These are phyloP conservation scores for Lepisosteus osseus DNA, from an alignment of 2,113 vertebrate species.

Conservation along the genomic window DNA sequence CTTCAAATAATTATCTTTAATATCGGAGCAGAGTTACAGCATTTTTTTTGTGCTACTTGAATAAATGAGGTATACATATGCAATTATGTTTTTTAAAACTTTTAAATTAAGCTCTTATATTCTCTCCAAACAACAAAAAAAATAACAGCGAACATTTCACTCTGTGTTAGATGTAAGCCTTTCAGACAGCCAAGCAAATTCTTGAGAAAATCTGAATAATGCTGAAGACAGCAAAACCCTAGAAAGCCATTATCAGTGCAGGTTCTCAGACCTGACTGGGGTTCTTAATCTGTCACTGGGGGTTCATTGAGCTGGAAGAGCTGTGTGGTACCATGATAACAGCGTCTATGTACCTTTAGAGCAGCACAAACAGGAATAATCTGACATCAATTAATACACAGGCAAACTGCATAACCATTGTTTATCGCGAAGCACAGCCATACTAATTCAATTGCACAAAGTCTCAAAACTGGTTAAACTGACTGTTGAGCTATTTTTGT, in stretches of 20 bases:
- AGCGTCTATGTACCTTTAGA: constrained; percentile 2
- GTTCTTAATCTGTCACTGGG: constrained; percentile 1
- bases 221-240: neutral
- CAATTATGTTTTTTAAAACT: too few relatives aligned
- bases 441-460: neutral
- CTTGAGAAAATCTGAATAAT: neutral
- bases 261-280: neutral
- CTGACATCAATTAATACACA: neutral
- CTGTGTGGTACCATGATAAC: neutral
- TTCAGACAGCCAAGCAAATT: too few relatives aligned
- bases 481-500: neutral
- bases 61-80: too few relatives aligned
- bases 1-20: too few relatives aligned
- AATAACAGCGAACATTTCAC: too few relatives aligned
- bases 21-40: too few relatives aligned
- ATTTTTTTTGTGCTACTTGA: too few relatives aligned
- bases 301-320: constrained; percentile 1
- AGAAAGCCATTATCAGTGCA: neutral
- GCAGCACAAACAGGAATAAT: neutral
- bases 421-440: neutral
- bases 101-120: too few relatives aligned
- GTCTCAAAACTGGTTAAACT: constrained; percentile 1
- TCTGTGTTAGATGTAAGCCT: too few relatives aligned
- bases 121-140: too few relatives aligned
- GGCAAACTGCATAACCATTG: neutral